These are phyloP conservation scores for Colaptes auratus DNA, from an alignment of 2,113 vertebrate genomes.

Conservation along the genomic window DNA sequence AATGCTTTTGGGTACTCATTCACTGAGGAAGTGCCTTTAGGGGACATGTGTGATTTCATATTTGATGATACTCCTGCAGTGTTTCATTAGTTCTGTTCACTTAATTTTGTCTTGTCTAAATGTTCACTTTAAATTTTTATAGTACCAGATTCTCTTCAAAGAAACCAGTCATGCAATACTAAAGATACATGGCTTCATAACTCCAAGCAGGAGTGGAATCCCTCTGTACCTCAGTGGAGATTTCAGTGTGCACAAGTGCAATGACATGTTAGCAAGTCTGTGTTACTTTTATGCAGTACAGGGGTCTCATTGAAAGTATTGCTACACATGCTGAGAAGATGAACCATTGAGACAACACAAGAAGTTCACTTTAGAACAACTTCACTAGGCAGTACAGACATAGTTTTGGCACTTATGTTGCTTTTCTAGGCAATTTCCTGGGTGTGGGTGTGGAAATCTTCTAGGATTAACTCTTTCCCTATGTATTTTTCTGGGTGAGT, in stretches of 20 bases:
- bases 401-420: neutral
- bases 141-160: slow-evolving; percentile 23
- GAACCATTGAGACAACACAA: neutral
- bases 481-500: neutral
- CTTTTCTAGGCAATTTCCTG: neutral
- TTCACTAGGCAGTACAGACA: neutral
- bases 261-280: neutral
- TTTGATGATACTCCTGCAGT: slow-evolving; percentile 27
- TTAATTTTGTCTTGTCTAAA: slow-evolving; percentile 67
- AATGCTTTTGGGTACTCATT: neutral
- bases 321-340: neutral
- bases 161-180: slow-evolving; percentile 29
- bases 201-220: neutral
- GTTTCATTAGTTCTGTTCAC: slow-evolving; percentile 59
- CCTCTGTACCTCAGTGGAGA: neutral
- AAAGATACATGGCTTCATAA: neutral
- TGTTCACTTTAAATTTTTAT: slow-evolving; percentile 57
- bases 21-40: neutral
- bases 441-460: neutral
- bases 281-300: neutral
- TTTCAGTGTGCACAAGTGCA: neutral
- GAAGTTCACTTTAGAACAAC: neutral
- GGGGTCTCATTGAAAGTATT: slow-evolving; percentile 3
- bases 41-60: slow-evolving; percentile 2
- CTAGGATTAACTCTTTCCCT: neutral